phyloP scores from a whole-genome alignment of 1,140 invertebrate species.

The Ooceraea biroi region DNA sequence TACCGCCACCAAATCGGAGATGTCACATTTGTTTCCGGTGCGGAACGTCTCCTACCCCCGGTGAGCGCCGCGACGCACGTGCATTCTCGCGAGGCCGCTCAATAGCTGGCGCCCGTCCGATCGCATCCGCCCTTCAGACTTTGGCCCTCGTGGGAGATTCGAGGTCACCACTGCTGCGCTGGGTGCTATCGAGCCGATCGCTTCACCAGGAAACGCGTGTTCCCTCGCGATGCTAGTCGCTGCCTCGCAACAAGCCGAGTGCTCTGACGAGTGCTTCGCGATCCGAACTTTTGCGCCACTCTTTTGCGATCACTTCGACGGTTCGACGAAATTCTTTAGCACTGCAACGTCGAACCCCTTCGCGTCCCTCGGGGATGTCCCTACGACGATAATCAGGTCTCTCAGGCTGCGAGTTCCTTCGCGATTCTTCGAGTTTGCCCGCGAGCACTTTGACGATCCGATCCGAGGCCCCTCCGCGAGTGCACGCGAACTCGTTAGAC shows the following conservation, averaged over 20 bases:
- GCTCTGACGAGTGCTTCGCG: background rate
- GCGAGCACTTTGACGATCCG: background rate
- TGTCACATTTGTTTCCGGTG: conserved; percentile 6
- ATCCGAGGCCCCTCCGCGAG: too few relatives aligned
- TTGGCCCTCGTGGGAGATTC: background rate
- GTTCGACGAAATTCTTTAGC: background rate
- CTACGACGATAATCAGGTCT: too few relatives aligned
- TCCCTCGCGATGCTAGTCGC: background rate
- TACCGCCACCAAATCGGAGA: background rate
- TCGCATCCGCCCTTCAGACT: background rate
- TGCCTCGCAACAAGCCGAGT: background rate
- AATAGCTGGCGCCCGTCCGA: background rate
- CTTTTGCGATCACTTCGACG: background rate
- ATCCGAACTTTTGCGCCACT: background rate
- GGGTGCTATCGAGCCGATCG: background rate
- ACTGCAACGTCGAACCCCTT: background rate
- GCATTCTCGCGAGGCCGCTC: conserved; percentile 16
- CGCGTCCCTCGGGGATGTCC: too few relatives aligned
- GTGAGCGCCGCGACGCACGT: conserved; percentile 6
- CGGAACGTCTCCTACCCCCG: background rate
- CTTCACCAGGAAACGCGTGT: background rate
- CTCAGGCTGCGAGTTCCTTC: background rate
- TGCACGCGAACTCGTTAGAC: background rate
- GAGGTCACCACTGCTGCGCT: background rate
- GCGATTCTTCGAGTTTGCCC: background rate